A percentile compares a stretch with the other conserved stretches of the same genome.
Conservation (phyloP, 2,797 vertebrate genomes). For the Sebastes kiyomatsui region DNA sequence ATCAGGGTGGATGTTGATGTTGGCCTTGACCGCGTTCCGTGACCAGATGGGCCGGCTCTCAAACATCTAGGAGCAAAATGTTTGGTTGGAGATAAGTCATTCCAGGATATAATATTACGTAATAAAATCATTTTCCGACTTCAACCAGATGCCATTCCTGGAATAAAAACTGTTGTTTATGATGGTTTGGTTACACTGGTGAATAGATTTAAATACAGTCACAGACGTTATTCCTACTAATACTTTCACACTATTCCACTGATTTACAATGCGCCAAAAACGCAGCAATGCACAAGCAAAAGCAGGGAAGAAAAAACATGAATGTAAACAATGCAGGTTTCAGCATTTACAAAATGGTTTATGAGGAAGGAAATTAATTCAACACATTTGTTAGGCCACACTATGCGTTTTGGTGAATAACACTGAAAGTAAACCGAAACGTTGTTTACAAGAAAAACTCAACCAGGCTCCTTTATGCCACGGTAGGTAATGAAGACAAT, state of each 20-base stretch:
- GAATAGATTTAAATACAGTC: neutral
- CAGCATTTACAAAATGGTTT: neutral
- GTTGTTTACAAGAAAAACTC: neutral
- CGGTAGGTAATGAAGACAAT: too few relatives aligned
- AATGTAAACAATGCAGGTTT: neutral
- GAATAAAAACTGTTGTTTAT: neutral
- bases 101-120: neutral
- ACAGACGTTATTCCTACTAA: neutral
- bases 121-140: neutral
- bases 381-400: neutral
- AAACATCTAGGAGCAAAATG: conserved; percentile 85
- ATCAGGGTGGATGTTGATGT: conserved; percentile 91
- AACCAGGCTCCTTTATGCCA: fast-evolving
- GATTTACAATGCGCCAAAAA: neutral
- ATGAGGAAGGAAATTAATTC: neutral
- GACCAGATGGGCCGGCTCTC: conserved; percentile 93
- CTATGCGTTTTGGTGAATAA: neutral
- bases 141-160: neutral
- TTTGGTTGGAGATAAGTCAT: conserved; percentile 49
- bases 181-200: neutral
- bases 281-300: neutral
- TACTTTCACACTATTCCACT: neutral
- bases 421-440: neutral
- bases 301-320: neutral
- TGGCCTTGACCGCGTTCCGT: conserved; percentile 92